A percentile compares a stretch with the other conserved stretches of the same genome.
Conservation (phyloP, 2,797 vertebrate species). For the Crocidura indochinensis region DNA sequence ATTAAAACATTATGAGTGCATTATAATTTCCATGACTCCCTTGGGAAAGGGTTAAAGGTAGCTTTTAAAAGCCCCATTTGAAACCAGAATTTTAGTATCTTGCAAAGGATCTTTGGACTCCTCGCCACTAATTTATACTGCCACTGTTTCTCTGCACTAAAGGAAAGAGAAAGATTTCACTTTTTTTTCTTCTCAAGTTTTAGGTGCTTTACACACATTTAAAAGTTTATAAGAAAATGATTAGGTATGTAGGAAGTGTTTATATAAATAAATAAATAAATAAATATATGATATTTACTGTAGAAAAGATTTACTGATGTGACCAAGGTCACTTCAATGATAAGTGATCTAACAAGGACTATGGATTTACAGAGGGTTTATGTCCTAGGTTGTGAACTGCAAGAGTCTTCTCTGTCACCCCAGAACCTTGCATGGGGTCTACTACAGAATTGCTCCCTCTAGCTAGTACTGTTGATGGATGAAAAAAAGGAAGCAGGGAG, state of each 20-base stretch:
- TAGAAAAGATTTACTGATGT: accelerated
- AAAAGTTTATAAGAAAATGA: neutral
- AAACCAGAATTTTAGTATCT: neutral
- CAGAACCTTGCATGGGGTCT: too few species aligned
- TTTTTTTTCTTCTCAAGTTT: accelerated
- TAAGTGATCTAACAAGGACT: neutral
- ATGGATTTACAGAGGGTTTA: neutral
- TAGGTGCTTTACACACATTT: accelerated
- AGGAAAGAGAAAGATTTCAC: neutral
- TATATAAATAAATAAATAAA: too few species aligned
- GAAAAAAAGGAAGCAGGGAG: neutral
- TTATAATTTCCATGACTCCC: neutral
- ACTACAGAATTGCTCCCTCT: neutral
- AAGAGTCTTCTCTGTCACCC: neutral
- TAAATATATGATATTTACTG: neutral
- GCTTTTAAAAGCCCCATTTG: neutral
- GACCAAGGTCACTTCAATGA: neutral
- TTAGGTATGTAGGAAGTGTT: neutral
- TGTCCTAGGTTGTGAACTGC: neutral
- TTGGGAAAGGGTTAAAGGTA: neutral
- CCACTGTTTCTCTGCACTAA: neutral
- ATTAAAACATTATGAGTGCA: too few species aligned
- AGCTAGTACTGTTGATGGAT: too few species aligned
- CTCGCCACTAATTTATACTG: neutral
- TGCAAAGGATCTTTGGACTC: neutral